phyloP scores from a whole-genome alignment of 2,113 vertebrate genomes.

The Rhinogobius similis region DNA sequence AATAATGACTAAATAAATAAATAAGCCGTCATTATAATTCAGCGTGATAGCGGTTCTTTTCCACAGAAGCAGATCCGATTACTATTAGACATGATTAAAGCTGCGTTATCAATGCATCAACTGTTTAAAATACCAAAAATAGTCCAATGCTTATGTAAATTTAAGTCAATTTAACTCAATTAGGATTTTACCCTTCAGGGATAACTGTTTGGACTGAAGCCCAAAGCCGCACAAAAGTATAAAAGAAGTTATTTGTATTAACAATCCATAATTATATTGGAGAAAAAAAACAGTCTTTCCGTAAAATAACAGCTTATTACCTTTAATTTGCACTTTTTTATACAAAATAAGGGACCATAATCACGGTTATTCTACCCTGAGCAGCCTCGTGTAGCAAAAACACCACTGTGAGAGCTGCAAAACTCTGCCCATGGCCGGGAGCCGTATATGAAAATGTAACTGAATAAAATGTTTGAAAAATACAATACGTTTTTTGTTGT shows the following conservation, averaged over 20 bases:
- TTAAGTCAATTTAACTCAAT: not conserved
- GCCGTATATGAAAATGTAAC: constrained; percentile 3
- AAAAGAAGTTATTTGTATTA: not conserved
- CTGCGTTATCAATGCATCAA: too few species aligned
- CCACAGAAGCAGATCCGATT: too few species aligned
- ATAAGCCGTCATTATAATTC: too few species aligned
- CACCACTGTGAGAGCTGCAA: not conserved
- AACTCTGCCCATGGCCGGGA: constrained; percentile 1
- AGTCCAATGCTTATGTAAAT: not conserved
- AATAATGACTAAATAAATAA: too few species aligned
- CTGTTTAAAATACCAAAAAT: not conserved
- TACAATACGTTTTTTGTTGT: not conserved
- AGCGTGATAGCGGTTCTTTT: too few species aligned
- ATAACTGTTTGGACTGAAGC: not conserved
- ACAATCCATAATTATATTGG: not conserved
- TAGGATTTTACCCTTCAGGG: not conserved
- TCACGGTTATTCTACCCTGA: constrained; percentile 3
- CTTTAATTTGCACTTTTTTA: constrained; percentile 6
- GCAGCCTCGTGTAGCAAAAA: constrained; percentile 7
- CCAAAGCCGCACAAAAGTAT: not conserved
- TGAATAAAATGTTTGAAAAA: constrained; percentile 1
- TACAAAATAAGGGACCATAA: not conserved
- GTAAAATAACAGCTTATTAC: not conserved
- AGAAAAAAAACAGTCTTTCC: not conserved
- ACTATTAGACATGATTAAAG: too few species aligned